Evolutionary conservation across 2,113 vertebrate genomes (phyloP).

Genomic region (Serilophus lunatus): DNA sequence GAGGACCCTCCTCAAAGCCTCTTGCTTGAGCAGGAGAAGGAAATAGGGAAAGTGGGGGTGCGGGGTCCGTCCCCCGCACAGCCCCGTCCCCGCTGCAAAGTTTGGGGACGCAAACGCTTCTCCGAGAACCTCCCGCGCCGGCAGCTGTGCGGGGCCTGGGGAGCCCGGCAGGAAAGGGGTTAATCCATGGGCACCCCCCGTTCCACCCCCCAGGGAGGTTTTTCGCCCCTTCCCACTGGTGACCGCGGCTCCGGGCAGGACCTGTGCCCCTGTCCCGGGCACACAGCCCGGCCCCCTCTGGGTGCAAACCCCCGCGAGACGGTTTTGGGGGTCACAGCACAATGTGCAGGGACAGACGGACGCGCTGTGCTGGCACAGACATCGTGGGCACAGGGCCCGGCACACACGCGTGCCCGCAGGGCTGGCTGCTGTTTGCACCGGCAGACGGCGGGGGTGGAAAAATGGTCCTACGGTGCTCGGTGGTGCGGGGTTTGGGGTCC

Average conservation of each 20-base stretch:
- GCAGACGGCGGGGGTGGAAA: background rate
- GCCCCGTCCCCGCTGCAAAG: background rate
- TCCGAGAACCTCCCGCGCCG: background rate
- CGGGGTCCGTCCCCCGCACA: background rate
- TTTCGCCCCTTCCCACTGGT: background rate
- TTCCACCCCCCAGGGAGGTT: background rate
- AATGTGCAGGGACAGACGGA: background rate
- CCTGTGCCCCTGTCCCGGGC: background rate
- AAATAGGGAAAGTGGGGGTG: background rate
- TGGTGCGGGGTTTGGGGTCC: background rate
- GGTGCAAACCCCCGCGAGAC: fast-evolving
- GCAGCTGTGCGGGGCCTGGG: background rate
- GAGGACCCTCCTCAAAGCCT: fast-evolving
- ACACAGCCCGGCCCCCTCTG: background rate
- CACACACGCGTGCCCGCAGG: fast-evolving
- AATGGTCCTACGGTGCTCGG: fast-evolving
- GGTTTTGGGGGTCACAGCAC: background rate
- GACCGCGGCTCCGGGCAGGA: no score
- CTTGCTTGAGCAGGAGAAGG: background rate
- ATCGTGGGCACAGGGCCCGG: background rate
- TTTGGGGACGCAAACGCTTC: slow-evolving; percentile 3
- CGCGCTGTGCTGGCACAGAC: background rate
- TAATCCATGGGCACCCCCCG: background rate
- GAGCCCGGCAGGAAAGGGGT: background rate
- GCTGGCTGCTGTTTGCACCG: background rate